Evolutionary conservation across 2,797 vertebrate genomes (phyloP), one percentile per base, ranked within the genome.

Genomic region (Kryptopterus vitreolus): DNA sequence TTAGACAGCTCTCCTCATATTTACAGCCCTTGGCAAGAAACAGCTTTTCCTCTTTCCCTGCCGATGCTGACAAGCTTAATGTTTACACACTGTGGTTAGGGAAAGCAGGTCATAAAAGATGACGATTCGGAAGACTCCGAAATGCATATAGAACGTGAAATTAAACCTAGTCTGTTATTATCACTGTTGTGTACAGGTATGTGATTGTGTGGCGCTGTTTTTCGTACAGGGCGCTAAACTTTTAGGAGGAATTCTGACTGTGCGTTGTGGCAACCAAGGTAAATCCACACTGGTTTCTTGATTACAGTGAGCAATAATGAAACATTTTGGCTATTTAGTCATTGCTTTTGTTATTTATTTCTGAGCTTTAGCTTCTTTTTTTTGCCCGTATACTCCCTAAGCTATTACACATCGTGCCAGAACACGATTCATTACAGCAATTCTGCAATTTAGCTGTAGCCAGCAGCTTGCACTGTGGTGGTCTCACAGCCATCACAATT

Each of bases 61-160:
- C 43, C 76, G 74, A 62, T 82, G 76, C 82, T 83, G 81, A 82
- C 83, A 81, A 76, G 71, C 33, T 74, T 50, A 48, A 83, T 87
- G 86, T 87, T 87, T 85, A 85, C 78, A 85, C 66, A 82, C 81
- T 80, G 82, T 82, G 80, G 81, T 85, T 85, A 83, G 81, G 65
- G 76, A 83, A 79, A 81, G 68, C 76, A 84, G 80, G 80, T 81
- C 80, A 79, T 29, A 38, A 48, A 58, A 63, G 68, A 57, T 55
- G 63, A 33, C 63, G 72, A 61, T 62, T 35, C 38, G 71, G 58
- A 65, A 29, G 66, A 43, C 48, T 29, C 59, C 10, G 63, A 58
- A 76, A 69, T 62, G 65, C 76, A 76, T 55, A 24, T 29, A 78
- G 20, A 75, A 78, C 78, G 38, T 57, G 43, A 63, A 82, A 61